Conservation (phyloP, 2,888 invertebrate species). For the Tuta absoluta region DNA sequence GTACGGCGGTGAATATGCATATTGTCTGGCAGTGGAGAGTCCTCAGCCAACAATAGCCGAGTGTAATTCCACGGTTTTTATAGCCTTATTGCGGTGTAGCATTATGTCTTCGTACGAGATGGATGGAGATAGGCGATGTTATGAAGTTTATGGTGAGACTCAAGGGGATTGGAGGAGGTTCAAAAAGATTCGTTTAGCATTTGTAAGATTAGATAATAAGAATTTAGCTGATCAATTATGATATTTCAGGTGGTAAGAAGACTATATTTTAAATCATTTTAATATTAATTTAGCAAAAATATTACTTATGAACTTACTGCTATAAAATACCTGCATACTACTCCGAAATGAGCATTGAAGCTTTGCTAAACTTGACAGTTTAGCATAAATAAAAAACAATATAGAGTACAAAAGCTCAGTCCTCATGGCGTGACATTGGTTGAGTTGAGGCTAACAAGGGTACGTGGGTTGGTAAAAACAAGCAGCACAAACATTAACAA, state of each 20-base stretch:
- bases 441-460: too few species aligned
- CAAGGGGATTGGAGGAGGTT: neutral
- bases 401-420: too few species aligned
- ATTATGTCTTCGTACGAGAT: constrained; percentile 22
- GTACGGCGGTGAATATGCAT: constrained; percentile 51
- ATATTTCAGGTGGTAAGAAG: neutral
- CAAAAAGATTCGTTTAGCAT: neutral
- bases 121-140: constrained; percentile 11
- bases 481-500: too few species aligned
- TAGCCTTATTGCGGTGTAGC: constrained; percentile 46
- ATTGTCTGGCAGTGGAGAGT: constrained; percentile 54
- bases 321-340: too few species aligned
- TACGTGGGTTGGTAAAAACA: too few species aligned
- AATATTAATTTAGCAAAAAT: too few species aligned
- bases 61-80: constrained; percentile 57
- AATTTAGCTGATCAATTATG: neutral
- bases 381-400: too few species aligned
- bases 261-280: neutral
- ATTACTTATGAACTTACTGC: too few species aligned
- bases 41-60: constrained; percentile 54
- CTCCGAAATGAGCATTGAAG: too few species aligned
- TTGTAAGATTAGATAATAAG: too few species aligned
- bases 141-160: constrained; percentile 20
- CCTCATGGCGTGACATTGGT: too few species aligned
- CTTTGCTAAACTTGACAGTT: neutral